phyloP scores from a whole-genome alignment of 2,113 vertebrate species.

The Lepidothrix coronata region DNA sequence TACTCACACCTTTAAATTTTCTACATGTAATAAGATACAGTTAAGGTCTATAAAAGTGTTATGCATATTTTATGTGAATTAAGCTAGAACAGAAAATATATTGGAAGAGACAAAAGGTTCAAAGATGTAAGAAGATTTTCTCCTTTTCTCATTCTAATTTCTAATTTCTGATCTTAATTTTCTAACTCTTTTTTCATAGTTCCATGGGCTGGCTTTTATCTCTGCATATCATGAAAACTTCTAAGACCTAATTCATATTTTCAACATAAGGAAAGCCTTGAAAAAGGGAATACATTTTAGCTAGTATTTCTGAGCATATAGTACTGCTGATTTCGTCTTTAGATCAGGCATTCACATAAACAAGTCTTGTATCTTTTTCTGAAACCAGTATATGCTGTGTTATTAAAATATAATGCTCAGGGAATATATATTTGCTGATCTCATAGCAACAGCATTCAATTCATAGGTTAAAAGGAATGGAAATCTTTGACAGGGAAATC shows the following conservation, averaged over 20 bases:
- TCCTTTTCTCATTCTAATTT: background rate
- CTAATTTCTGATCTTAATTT: background rate
- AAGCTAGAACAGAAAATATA: background rate
- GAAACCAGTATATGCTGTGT: background rate
- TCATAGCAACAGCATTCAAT: background rate
- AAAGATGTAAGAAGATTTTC: background rate
- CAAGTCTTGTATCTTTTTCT: background rate
- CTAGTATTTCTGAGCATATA: background rate
- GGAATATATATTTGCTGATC: background rate
- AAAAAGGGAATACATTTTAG: background rate
- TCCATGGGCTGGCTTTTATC: background rate
- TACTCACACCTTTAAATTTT: background rate
- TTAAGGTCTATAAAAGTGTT: background rate
- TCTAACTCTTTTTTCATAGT: background rate
- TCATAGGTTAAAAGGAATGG: background rate
- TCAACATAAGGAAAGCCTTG: background rate
- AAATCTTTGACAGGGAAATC: background rate
- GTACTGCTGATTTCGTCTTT: background rate
- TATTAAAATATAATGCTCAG: background rate
- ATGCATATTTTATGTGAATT: background rate
- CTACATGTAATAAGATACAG: background rate
- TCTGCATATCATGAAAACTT: background rate
- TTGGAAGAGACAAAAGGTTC: background rate
- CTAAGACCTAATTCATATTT: background rate
- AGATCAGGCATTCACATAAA: background rate